Evolutionary conservation across 2,797 vertebrate species (phyloP), one percentile per base, ranked within the genome.

Genomic region (Poeciliopsis paucimaculata): DNA sequence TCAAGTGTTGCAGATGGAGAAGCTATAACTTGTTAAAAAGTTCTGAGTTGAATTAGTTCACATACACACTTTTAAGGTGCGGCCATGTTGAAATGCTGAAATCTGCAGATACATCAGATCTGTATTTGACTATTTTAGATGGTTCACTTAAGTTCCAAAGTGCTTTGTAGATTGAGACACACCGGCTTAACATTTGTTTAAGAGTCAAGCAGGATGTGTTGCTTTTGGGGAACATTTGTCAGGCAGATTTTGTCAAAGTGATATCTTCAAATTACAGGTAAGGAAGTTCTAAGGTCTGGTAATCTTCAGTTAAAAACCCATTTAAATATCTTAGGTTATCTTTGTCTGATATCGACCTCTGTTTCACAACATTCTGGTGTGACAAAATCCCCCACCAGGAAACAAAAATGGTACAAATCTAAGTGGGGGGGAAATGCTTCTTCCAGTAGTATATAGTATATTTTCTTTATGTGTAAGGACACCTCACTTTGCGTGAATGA

Each of bases 401-500:
- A 49, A 16, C 18, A 41, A 68, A 13, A 68, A 26, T 8, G 28
- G 13, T 12, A 43, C 2, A 71, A n/a, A 15, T 71, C 23, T 28
- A 15, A 28, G n/a, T 18, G 23, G 31, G 43, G 60, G 6, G 31
- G 31, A 36, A 10, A 41, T 34, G 53, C 53, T 55, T n/a, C 53
- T 55, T 55, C 5, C 26, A 1, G 26, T 55, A n/a, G 11, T 0
- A 28, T 13, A n/a, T 28, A 55, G 4, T 55, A n/a, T 20, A n/a
- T n/a, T 26, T 41, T 6, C 13, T 43, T 15, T 43, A 34, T 73
- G 77, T 62, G 72, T 75, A 72, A 75, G 45, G 71, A 74, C 62
- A 88, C 86, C 88, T 88, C 85, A 68, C 60, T 82, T 87, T 90
- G 91, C 89, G 89, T 91, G 91, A 93, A 93, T 94, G 88, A 93